Base-by-base conservation (phyloP, 2,888 invertebrate species). In the Crocallis elinguaria region DNA sequence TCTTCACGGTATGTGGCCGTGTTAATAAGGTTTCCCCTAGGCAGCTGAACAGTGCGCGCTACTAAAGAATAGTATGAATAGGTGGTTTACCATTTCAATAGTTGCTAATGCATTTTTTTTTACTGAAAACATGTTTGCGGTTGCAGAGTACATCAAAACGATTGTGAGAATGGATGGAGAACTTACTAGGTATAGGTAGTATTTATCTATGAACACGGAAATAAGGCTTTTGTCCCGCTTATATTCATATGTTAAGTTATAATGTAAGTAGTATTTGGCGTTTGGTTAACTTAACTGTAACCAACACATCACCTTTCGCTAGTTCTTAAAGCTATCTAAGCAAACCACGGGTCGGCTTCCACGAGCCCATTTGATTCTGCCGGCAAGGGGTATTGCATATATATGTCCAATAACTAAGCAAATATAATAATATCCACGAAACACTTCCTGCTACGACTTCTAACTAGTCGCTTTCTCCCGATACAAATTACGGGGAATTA, bases 231-330 rank as follows among this genome's bases (percentile, higher is more conserved):
- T 14, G 27, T 48, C 16, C 29, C 8, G 12, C 16, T 46, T 23
- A 32, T 4, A 36, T 23, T 30, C 21, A 19, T 37, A 13, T 36
- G 8, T 9, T 36, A 37, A n/a, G n/a, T 17, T 35, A 35, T 41
- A 33, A 35, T 23, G 27, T 23, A 14, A 33, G 3, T 27, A 33
- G 19, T 17, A 45, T 3, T 3, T n/a, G n/a, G n/a, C 7, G 27
- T n/a, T 6, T 11, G 12, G 48, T 67, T 49, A 41, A 36, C 37
- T 35, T 44, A 66, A 58, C 66, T 64, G 74, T 71, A 68, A 71
- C 77, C 73, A 84, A 84, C 83, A 75, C 73, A 79, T 79, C 79
- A 80, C 75, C 74, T 75, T 79, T 71, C 66, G 68, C 64, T 57
- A 71, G 66, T 67, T 68, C 73, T 84, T 85, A 86, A 85, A 84